Evolutionary conservation across 2,888 invertebrate species (phyloP).

Genomic region (Pycnomerus fuliginosus): DNA sequence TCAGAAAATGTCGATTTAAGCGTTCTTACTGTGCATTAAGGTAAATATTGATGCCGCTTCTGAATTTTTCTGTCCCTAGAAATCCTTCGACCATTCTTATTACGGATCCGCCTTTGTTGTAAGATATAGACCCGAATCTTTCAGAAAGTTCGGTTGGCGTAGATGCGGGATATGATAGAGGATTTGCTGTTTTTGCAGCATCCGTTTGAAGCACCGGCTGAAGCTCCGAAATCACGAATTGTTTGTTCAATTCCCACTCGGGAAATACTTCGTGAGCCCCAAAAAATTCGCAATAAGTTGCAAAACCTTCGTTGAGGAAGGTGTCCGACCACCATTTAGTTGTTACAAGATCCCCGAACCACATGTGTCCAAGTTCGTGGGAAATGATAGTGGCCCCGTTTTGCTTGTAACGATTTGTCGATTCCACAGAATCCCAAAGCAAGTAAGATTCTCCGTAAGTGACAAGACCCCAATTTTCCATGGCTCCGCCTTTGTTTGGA

Average conservation of each 20-base stretch:
- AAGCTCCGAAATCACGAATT: slow-evolving; percentile 67
- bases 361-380: slow-evolving; percentile 81
- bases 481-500: slow-evolving; percentile 85
- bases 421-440: slow-evolving; percentile 53
- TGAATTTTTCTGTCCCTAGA: slow-evolving; percentile 58
- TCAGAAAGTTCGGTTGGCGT: slow-evolving; percentile 19
- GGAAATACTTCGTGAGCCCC: slow-evolving; percentile 57
- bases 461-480: slow-evolving; percentile 91
- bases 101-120: slow-evolving; percentile 32
- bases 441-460: slow-evolving; percentile 72
- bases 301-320: slow-evolving; percentile 76
- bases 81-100: slow-evolving; percentile 66
- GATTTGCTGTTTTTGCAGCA: slow-evolving; percentile 5
- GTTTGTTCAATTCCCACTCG: slow-evolving; percentile 62
- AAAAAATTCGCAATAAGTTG: slow-evolving; percentile 71
- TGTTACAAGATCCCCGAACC: slow-evolving; percentile 78
- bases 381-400: slow-evolving; percentile 66
- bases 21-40: slow-evolving; percentile 55
- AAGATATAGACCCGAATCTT: slow-evolving; percentile 27
- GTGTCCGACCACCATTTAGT: slow-evolving; percentile 74
- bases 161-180: slow-evolving; percentile 16
- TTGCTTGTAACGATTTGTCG: slow-evolving; percentile 61
- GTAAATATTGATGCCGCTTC: slow-evolving; percentile 59
- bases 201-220: slow-evolving; percentile 52
- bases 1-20: not conserved